These are phyloP conservation scores for Grantiella picta DNA, from an alignment of 2,113 vertebrate species.

Conservation along the genomic window DNA sequence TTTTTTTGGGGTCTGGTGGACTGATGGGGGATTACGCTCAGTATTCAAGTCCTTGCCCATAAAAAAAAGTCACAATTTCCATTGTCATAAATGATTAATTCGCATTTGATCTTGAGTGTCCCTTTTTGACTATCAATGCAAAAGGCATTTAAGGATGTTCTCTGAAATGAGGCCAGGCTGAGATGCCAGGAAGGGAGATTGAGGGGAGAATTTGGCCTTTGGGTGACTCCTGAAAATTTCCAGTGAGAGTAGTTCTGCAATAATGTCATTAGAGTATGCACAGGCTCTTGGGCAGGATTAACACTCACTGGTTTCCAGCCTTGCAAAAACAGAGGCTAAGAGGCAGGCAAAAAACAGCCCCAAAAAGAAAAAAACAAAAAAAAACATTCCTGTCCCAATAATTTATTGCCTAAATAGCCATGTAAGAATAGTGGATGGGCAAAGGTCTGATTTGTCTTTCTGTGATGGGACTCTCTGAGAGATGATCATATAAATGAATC, in stretches of 20 bases:
- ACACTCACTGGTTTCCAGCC: background rate
- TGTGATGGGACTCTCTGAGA: background rate
- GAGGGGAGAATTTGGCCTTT: background rate
- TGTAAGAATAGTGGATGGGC: background rate
- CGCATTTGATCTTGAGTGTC: background rate
- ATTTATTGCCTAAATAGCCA: background rate
- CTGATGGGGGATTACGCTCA: background rate
- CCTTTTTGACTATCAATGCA: background rate
- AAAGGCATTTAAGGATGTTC: background rate
- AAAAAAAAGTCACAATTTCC: background rate
- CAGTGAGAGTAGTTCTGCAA: background rate
- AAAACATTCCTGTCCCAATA: accelerated
- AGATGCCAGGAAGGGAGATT: background rate
- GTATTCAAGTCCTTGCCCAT: background rate
- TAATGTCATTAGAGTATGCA: background rate
- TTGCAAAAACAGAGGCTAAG: background rate
- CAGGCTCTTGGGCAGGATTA: background rate
- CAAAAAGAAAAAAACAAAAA: background rate
- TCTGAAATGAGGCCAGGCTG: background rate
- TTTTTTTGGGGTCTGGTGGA: background rate
- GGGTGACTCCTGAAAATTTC: background rate
- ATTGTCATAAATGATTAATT: background rate
- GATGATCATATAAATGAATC: background rate
- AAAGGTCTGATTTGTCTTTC: background rate
- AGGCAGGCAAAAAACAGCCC: background rate